Percentiles rank a stretch among this genome's conserved stretches.
These are phyloP conservation scores for Myotis myotis DNA, from an alignment of 2,797 vertebrate species.

Conservation along the genomic window DNA sequence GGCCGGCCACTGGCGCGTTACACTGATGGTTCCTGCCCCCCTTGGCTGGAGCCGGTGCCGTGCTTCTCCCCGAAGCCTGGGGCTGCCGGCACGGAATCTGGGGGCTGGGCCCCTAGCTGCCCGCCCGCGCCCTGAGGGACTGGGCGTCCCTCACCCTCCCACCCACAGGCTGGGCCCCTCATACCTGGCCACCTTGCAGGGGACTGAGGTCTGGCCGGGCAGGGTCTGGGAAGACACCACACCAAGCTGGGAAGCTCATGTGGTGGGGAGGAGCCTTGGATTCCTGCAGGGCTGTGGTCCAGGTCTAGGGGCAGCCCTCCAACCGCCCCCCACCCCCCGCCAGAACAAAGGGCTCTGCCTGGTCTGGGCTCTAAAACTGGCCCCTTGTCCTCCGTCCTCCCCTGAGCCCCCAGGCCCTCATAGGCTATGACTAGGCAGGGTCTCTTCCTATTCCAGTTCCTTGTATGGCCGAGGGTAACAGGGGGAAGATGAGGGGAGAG, in stretches of 20 bases:
- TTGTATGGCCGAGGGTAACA: slow-evolving; percentile 4
- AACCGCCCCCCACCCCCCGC: background rate
- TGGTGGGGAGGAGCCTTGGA: slow-evolving; percentile 58
- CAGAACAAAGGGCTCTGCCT: slow-evolving; percentile 72
- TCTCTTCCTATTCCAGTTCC: background rate
- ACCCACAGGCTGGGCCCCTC: background rate
- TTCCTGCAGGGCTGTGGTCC: slow-evolving; percentile 45
- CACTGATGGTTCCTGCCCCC: background rate
- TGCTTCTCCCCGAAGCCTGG: background rate
- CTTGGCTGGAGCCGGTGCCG: background rate
- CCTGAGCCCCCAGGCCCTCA: no score
- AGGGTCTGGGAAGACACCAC: slow-evolving; percentile 31
- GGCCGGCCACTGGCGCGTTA: background rate
- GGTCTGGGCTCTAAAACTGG: slow-evolving; percentile 53
- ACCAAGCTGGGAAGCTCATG: slow-evolving; percentile 33
- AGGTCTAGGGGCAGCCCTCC: slow-evolving; percentile 53
- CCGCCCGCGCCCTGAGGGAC: background rate
- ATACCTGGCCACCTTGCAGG: slow-evolving; percentile 51
- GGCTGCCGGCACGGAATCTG: slow-evolving; percentile 27
- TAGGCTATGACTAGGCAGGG: slow-evolving; percentile 42
- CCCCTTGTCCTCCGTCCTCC: background rate
- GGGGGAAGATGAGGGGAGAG: slow-evolving; percentile 22
- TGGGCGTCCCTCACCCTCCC: background rate
- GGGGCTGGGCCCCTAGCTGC: slow-evolving; percentile 49
- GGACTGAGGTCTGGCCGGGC: background rate